phyloP scores from a whole-genome alignment of 2,797 vertebrate species.

The Steatocranus sp. region DNA sequence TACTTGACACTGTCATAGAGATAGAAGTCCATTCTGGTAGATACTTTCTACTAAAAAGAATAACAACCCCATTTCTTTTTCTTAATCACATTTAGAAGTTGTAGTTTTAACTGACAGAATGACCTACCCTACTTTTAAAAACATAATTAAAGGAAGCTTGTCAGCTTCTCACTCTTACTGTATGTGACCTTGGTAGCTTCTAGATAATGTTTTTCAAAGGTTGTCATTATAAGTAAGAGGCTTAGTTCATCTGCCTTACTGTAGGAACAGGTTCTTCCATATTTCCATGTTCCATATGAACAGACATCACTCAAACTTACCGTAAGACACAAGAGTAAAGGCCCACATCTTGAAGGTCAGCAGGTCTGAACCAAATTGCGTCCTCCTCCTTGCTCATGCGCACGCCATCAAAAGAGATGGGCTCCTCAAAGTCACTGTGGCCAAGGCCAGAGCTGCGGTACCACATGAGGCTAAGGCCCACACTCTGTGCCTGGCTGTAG shows the following conservation, averaged over 20 bases:
- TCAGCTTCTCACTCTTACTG: background rate
- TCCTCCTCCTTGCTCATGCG: conserved; percentile 99
- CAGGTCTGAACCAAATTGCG: conserved; percentile 97
- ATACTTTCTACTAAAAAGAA: background rate
- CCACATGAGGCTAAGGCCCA: conserved; percentile 99
- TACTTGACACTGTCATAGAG: background rate
- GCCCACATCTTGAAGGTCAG: conserved; percentile 90
- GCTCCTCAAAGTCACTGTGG: conserved; percentile 94
- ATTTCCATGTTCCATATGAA: background rate
- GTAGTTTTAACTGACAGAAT: background rate
- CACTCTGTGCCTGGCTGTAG: conserved; percentile 95
- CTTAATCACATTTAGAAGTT: background rate
- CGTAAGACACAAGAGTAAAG: conserved; percentile 97
- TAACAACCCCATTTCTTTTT: background rate
- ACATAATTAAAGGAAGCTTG: background rate
- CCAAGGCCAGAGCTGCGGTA: conserved; percentile 92
- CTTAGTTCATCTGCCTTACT: background rate
- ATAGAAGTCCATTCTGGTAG: background rate
- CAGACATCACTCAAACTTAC: conserved; percentile 61
- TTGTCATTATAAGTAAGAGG: background rate
- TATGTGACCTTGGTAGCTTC: background rate
- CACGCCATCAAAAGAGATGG: conserved; percentile 94
- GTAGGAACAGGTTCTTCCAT: background rate
- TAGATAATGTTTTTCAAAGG: background rate
- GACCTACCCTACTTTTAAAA: background rate